Base-by-base conservation (phyloP, 2,113 vertebrate species). In the Dicaeum eximium region DNA sequence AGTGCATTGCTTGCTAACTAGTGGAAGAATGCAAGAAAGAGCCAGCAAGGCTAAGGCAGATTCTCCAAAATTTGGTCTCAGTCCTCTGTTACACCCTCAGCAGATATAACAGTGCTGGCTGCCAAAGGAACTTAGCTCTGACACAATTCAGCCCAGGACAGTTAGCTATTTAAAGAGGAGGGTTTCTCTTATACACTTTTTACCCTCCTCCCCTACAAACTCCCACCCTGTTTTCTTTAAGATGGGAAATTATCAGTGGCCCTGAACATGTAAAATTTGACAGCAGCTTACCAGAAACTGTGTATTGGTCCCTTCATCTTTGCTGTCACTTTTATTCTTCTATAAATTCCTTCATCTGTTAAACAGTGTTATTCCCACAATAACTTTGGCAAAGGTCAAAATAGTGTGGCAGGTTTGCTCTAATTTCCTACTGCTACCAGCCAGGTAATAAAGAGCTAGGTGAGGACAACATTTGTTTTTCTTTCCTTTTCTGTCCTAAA, bases 111-210 rank as follows among this genome's bases (percentile, higher is more conserved):
- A 79, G 58, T 2, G 3, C 21, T 9, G 33, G 7, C 88, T 91
- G 78, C 81, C 73, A 92, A 60, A 44, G 48, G 17, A 91, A 82
- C n/a, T 51, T 62, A 64, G 37, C 30, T 62, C 67, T 1, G 0
- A 73, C 64, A 93, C 51, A 83, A 84, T 93, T 94, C 72, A 94
- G 84, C 31, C 42, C 75, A 79, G 75, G 86, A 10, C 69, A 95
- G 85, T 44, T 65, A 83, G 80, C 67, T 92, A 91, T 96, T 96
- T 92, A 80, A 94, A 93, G 79, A 90, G 18, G 12, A 81, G 71
- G 17, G 40, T 58, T 92, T 94, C 87, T 89, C 38, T 92, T 93
- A 77, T 93, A 80, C 6, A 81, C 44, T 35, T 86, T 81, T 72
- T 42, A 53, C 42, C 18, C 62, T 69, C 33, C 21, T 35, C 35